Percentiles rank a stretch among this genome's conserved stretches.
Conservation (phyloP, 2,113 vertebrate genomes). For the Xenopus borealis region DNA sequence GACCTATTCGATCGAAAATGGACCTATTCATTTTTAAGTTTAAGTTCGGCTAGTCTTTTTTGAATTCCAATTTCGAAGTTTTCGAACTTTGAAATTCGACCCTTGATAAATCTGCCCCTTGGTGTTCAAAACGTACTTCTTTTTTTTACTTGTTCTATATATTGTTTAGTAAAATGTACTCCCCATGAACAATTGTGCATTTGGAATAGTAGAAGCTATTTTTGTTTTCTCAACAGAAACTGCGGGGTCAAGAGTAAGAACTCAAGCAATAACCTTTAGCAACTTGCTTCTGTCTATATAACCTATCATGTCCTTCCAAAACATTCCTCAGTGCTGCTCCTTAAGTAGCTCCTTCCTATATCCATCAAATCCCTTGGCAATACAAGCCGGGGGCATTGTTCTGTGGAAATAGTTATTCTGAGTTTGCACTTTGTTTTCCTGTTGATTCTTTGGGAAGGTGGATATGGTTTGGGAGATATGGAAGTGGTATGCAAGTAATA, state of each 20-base stretch:
- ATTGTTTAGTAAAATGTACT: no score
- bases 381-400: slow-evolving; percentile 50
- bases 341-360: slow-evolving; percentile 54
- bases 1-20: no score
- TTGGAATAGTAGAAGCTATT: no score
- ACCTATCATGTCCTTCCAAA: slow-evolving; percentile 38
- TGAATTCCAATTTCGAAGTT: no score
- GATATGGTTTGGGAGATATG: slow-evolving; percentile 51
- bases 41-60: no score
- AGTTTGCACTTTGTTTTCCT: slow-evolving; percentile 62
- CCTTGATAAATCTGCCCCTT: no score
- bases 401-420: slow-evolving; percentile 58
- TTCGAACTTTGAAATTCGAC: no score
- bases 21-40: no score
- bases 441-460: slow-evolving; percentile 56
- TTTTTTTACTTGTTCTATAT: no score
- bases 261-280: neutral
- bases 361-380: slow-evolving; percentile 40
- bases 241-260: neutral
- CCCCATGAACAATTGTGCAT: no score
- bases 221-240: neutral
- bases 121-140: no score
- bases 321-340: slow-evolving; percentile 51
- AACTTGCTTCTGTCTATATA: neutral
- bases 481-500: slow-evolving; percentile 52